phyloP scores from a whole-genome alignment of 1,140 invertebrate genomes.

The Magallana angulata region DNA sequence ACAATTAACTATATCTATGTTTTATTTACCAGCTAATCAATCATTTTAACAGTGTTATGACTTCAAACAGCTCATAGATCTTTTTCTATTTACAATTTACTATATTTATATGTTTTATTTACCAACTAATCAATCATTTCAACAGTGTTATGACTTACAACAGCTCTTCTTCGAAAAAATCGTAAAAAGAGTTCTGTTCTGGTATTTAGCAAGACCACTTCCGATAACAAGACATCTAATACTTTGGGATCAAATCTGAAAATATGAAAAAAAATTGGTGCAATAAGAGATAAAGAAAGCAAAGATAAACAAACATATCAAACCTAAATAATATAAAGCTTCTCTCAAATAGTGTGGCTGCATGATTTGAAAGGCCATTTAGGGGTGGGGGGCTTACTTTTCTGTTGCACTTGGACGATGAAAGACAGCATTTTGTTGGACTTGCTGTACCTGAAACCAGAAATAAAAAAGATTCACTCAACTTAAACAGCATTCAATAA shows the following conservation, averaged over 20 bases:
- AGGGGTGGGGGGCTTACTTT: conserved; percentile 61
- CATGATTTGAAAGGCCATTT: too few species aligned
- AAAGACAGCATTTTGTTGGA: conserved; percentile 72
- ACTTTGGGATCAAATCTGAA: conserved; percentile 88
- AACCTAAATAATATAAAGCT: too few species aligned
- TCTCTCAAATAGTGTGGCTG: too few species aligned
- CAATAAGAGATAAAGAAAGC: neutral
- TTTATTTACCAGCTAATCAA: too few species aligned
- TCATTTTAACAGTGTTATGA: conserved; percentile 46
- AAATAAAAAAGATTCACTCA: neutral
- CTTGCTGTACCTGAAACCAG: conserved; percentile 69
- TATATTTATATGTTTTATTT: too few species aligned
- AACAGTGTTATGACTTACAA: conserved; percentile 81
- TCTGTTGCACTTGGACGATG: conserved; percentile 70
- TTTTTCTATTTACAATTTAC: too few species aligned
- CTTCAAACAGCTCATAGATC: conserved; percentile 86
- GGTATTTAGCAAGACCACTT: conserved; percentile 95
- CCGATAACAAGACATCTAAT: conserved; percentile 92
- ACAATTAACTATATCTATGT: too few species aligned
- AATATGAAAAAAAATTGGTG: conserved; percentile 5
- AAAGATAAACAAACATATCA: neutral
- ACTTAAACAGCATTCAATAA: too few species aligned
- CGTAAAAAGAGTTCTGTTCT: conserved; percentile 93
- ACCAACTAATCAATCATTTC: too few species aligned
- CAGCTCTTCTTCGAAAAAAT: conserved; percentile 90